Conservation (phyloP, 2,797 vertebrate genomes). For the Acomys russatus region DNA sequence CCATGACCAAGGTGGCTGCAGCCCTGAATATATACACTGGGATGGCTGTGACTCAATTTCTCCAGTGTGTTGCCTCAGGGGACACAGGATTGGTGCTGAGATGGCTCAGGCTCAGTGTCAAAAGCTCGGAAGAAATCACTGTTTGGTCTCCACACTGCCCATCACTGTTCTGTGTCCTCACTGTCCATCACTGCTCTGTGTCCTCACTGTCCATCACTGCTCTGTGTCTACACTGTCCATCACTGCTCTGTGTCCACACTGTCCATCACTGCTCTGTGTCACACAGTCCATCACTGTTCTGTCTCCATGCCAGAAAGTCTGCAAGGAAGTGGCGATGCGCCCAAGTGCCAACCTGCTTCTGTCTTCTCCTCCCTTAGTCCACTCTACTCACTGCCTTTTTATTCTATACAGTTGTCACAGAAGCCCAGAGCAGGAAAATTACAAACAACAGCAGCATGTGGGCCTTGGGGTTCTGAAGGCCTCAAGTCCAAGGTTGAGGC, state of each 20-base stretch:
- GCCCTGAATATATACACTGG: not conserved
- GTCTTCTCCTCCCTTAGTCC: not conserved
- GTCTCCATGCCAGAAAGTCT: not conserved
- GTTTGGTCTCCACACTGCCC: not conserved
- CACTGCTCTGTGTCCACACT: no score
- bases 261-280: not conserved
- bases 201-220: not conserved
- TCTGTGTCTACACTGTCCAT: not conserved
- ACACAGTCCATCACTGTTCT: no score
- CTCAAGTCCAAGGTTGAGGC: not conserved
- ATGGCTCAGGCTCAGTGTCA: accelerated
- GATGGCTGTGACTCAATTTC: accelerated
- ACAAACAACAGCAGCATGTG: not conserved
- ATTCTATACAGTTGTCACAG: not conserved
- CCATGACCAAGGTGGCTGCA: not conserved
- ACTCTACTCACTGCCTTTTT: not conserved
- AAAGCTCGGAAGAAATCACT: not conserved
- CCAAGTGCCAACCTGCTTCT: not conserved
- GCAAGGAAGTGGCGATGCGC: accelerated
- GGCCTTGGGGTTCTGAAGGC: not conserved
- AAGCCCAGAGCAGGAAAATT: no score
- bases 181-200: not conserved
- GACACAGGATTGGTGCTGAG: not conserved
- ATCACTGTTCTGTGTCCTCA: not conserved
- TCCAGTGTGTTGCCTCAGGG: not conserved